phyloP scores from a whole-genome alignment of 2,113 vertebrate genomes.

The Myiopsitta monachus region DNA sequence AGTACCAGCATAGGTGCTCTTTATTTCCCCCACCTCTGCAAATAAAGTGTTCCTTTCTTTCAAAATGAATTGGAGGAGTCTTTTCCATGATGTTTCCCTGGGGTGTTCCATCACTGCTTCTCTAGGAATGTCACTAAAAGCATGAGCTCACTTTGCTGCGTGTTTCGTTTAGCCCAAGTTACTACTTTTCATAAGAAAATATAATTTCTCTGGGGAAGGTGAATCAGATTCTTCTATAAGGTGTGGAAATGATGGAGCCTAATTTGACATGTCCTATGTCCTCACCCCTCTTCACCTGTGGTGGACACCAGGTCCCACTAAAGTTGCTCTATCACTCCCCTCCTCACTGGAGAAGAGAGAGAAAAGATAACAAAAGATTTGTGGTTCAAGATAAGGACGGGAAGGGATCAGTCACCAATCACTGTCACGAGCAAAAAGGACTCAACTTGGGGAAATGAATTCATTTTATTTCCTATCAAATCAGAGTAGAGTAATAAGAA shows the following conservation, averaged over 20 bases:
- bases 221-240: neutral
- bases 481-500: neutral
- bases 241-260: neutral
- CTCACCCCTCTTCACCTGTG: neutral
- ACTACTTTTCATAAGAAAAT: neutral
- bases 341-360: neutral
- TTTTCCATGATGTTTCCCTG: neutral
- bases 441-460: neutral
- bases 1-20: fast-evolving
- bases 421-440: neutral
- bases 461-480: neutral
- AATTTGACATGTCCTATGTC: neutral
- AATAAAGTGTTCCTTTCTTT: neutral
- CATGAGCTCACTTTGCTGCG: neutral
- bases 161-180: neutral
- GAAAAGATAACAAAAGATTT: neutral
- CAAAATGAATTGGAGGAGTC: neutral
- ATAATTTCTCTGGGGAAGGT: neutral
- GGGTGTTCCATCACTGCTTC: neutral
- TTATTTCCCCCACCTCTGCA: neutral
- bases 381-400: neutral
- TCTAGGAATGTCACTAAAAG: neutral
- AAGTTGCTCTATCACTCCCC: neutral
- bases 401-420: neutral
- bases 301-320: neutral